Evolutionary conservation across 2,113 vertebrate species (phyloP).

Genomic region (Alligator mississippiensis): DNA sequence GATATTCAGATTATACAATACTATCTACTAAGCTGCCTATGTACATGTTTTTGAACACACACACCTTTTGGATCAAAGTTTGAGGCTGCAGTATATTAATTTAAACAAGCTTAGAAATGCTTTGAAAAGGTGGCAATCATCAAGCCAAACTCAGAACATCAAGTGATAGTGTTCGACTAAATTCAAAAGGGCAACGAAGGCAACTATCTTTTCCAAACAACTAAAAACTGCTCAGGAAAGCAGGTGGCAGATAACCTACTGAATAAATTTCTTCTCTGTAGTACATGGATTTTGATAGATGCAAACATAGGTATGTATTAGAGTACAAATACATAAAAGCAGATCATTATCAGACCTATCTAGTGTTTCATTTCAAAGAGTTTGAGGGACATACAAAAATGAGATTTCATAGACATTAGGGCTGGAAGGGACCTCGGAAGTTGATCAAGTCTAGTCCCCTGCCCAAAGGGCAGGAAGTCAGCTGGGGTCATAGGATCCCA

Average conservation of each 20-base stretch:
- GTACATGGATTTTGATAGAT: not conserved
- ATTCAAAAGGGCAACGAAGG: not conserved
- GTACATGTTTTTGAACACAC: not conserved
- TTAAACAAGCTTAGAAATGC: not conserved
- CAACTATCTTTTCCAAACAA: not conserved
- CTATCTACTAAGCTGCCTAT: not conserved
- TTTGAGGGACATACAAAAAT: not conserved
- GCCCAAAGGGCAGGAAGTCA: too few relatives aligned
- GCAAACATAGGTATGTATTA: not conserved
- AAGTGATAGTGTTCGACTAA: not conserved
- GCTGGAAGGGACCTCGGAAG: not conserved
- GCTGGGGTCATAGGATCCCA: too few relatives aligned
- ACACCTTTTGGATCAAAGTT: not conserved
- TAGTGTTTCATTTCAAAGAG: not conserved
- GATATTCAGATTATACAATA: not conserved
- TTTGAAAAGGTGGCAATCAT: rapidly evolving
- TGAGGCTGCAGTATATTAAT: not conserved
- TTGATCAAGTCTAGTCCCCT: too few relatives aligned
- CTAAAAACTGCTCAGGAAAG: not conserved
- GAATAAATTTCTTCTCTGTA: not conserved
- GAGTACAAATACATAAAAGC: not conserved
- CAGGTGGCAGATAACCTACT: not conserved
- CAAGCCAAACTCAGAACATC: not conserved
- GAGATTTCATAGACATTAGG: not conserved
- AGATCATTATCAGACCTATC: not conserved